Conservation (phyloP, 1,140 invertebrate species). For the Anoplolepis gracilipes region DNA sequence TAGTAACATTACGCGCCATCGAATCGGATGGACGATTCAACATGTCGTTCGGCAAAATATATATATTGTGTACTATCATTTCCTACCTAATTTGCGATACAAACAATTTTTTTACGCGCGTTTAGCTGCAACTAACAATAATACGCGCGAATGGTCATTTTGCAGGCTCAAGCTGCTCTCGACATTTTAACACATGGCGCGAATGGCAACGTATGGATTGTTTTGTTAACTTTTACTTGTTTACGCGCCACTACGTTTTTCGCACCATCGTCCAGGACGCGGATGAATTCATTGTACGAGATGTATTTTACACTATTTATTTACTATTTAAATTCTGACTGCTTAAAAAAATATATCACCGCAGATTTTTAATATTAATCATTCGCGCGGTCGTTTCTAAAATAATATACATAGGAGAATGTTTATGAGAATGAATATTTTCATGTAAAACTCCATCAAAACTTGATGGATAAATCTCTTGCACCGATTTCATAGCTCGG, state of each 20-base stretch:
- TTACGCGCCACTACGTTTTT: conserved; percentile 48
- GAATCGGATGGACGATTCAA: conserved; percentile 7
- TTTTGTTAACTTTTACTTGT: conserved; percentile 64
- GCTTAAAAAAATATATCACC: conserved; percentile 52
- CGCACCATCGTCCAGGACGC: conserved; percentile 42
- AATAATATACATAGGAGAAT: neutral
- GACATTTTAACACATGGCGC: conserved; percentile 48
- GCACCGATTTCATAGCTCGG: neutral
- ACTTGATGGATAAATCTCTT: neutral
- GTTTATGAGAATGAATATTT: neutral
- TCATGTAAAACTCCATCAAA: neutral
- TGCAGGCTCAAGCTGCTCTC: conserved; percentile 25
- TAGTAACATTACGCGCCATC: conserved; percentile 40
- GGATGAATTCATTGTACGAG: conserved; percentile 58
- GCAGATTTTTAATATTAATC: conserved; percentile 44
- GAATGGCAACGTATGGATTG: conserved; percentile 44
- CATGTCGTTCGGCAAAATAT: neutral
- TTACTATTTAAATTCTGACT: conserved; percentile 58
- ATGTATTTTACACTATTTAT: conserved; percentile 59
- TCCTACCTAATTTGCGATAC: conserved; percentile 30
- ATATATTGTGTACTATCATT: neutral
- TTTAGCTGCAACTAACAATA: neutral
- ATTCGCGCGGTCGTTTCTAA: neutral
- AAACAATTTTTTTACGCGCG: neutral
- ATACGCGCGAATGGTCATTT: conserved; percentile 34